Base-by-base conservation (phyloP, 1,140 invertebrate genomes). In the Drosophila grimshawi region DNA sequence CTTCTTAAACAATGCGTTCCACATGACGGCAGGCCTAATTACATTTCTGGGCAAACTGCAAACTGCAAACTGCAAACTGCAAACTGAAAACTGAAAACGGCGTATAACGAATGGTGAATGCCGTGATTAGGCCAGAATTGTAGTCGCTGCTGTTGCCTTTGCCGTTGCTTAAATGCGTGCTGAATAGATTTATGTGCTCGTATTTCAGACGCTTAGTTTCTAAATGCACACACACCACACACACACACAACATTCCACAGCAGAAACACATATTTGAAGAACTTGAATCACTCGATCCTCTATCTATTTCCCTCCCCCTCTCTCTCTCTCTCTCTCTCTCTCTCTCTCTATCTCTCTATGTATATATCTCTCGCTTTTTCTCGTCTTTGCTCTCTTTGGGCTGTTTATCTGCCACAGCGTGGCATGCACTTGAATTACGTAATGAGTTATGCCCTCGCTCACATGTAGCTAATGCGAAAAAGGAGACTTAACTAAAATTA, bases 171-270 rank as follows among this genome's bases (percentile, higher is more conserved):
- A 89, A 83, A 82, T 86, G 83, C 85, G 76, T 88, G 80, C 73
- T 46, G 72, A 86, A 90, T 81, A 90, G 86, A 86, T 89, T 89
- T 90, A 89, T 89, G 78, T 65, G 75, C 86, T 90, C 86, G 81
- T 89, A 89, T 86, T 86, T 89, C 79, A 90, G 71, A 86, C 72
- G 78, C 78, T 90, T 89, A 90, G 74, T 90, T 88, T 80, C 80
- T 65, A 77, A 63, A 63, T 29, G 29, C 52, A 41, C 64, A 41
- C 39, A 41, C 7, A 41, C 7, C 39, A 43, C 39, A 43, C 39
- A 43, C 39, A 41, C 39, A n/a, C 10, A 74, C 72, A 81, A 43
- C 33, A 61, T 11, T 10, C 39, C 66, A 57, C 29, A 45, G 60
- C 48, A 35, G 19, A 19, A 66, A 37, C 55, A 48, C 53, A 59